Conservation (phyloP, 1,140 invertebrate species). For the Hirudo medicinalis region DNA sequence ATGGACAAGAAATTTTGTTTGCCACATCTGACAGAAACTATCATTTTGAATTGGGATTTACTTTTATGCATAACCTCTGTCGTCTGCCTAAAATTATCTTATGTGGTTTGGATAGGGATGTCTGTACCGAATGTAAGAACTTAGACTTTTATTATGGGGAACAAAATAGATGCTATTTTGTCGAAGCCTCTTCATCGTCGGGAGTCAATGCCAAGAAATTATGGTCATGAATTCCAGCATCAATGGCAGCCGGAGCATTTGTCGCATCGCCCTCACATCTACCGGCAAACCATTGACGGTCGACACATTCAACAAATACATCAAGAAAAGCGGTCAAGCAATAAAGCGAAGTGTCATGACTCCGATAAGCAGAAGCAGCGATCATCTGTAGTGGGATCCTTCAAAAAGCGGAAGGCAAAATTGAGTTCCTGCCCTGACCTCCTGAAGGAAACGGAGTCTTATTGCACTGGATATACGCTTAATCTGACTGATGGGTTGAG, state of each 20-base stretch:
- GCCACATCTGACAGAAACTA: no score
- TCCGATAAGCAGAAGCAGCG: not conserved
- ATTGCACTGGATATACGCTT: not conserved
- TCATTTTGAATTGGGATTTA: no score
- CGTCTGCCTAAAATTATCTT: no score
- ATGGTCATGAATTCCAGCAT: not conserved
- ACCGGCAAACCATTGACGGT: not conserved
- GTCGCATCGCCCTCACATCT: not conserved
- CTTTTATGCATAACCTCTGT: no score
- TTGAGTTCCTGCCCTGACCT: constrained; percentile 11
- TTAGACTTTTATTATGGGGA: not conserved
- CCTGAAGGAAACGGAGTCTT: not conserved
- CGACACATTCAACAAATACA: not conserved
- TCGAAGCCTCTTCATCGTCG: not conserved
- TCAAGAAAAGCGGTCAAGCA: not conserved
- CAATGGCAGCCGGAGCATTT: not conserved
- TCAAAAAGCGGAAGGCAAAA: not conserved
- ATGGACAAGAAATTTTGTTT: no score
- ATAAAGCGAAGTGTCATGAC: no score
- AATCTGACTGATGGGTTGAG: not conserved
- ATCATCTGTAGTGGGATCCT: not conserved
- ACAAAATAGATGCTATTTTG: constrained; percentile 5
- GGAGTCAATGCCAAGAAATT: not conserved
- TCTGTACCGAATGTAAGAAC: no score
- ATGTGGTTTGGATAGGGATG: no score